A percentile compares a stretch with the other conserved stretches of the same genome.
Conservation (phyloP, 2,888 invertebrate species). For the Drosophila tanythrix region DNA sequence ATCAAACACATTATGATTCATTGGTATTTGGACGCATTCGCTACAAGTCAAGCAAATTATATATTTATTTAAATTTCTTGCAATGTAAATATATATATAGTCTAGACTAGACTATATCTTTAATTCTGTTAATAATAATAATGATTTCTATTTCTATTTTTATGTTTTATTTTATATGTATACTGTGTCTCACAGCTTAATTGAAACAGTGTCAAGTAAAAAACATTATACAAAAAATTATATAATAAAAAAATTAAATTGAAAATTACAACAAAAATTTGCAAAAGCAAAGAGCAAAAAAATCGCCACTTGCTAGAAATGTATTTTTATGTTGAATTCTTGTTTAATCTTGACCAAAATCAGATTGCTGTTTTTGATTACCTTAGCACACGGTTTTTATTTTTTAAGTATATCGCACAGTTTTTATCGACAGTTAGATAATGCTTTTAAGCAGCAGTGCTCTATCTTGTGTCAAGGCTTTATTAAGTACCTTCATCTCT, state of each 20-base stretch:
- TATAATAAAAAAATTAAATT: neutral
- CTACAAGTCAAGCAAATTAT: slow-evolving; percentile 10
- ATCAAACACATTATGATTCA: slow-evolving; percentile 5
- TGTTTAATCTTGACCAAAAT: neutral
- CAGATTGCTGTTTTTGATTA: neutral
- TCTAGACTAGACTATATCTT: neutral
- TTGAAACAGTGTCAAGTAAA: no score
- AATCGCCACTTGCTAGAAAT: neutral
- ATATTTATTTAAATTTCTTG: neutral
- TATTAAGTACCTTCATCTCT: slow-evolving; percentile 39
- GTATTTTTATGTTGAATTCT: neutral
- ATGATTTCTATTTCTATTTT: neutral
- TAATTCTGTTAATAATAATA: neutral
- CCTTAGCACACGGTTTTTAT: neutral
- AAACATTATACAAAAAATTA: neutral
- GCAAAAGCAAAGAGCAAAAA: neutral
- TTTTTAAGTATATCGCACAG: neutral
- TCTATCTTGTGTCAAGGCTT: slow-evolving; percentile 43
- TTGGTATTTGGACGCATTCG: neutral
- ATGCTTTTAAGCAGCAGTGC: neutral
- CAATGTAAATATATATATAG: neutral
- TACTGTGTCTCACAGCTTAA: no score
- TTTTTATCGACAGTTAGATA: neutral
- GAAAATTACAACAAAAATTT: neutral
- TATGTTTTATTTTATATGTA: neutral